Base-by-base conservation (phyloP, 2,113 vertebrate species). In the Tinamus guttatus region DNA sequence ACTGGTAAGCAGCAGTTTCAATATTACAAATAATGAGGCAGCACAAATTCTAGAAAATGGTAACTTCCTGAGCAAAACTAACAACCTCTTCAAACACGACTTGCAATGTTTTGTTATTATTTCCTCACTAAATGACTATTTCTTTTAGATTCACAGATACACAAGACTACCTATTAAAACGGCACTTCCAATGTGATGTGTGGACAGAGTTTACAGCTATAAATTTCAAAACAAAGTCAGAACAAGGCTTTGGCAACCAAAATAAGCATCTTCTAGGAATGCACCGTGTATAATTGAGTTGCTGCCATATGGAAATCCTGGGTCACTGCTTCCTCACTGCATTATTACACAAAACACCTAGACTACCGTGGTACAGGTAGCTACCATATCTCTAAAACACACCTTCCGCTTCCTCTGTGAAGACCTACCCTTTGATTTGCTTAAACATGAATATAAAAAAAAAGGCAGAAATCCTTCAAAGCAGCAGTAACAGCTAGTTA, bases 11-110 rank as follows among this genome's bases (percentile, higher is more conserved):
- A 87, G 40, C 24, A 86, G 79, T 95, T 98, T 96, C 92, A 95
- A 25, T 93, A 95, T 95, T 84, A 96, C 77, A 96, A 97, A 96
- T 94, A 96, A 85, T 96, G 79, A 96, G 75, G 77, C 84, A 97
- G 87, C 96, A 97, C 38, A 96, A 95, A 97, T 81, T 94, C 64
- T 32, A 96, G 52, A 85, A 94, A 96, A 96, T 58, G 14, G 92
- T 74, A 95, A 89, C n/a, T 87, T 97, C 84, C 77, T 93, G 63
- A 81, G 76, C 40, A 93, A 96, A 96, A 85, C n/a, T 69, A 96
- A 63, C 91, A 96, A 91, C 73, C 52, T 94, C 78, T 49, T 93
- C n/a, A 94, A 59, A 87, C 81, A 70, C 43, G 52, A 59, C 25
- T 87, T 6, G 6, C 17, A 80, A 89, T 30, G 67, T 75, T 96